Percentiles rank a stretch among this genome's conserved stretches.
phyloP scores from a whole-genome alignment of 2,888 invertebrate genomes.

The Drosophila peninsularis region DNA sequence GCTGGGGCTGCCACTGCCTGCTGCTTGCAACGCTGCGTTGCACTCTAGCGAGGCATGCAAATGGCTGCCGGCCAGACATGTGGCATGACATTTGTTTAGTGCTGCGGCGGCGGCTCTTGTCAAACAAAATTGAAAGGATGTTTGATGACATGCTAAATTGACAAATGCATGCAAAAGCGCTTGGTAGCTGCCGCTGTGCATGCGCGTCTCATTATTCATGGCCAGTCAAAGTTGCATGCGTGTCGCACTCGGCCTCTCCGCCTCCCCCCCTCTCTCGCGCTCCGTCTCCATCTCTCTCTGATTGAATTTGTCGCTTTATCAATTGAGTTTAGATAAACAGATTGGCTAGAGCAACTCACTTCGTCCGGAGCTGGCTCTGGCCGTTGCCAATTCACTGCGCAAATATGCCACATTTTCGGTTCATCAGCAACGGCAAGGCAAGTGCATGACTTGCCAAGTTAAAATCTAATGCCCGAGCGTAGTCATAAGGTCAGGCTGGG shows the following conservation, averaged over 20 bases:
- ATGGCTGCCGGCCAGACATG: slow-evolving; percentile 50
- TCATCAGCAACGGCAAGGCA: slow-evolving; percentile 15
- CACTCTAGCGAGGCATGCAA: slow-evolving; percentile 56
- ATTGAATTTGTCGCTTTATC: slow-evolving; percentile 1
- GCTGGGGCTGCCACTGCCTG: slow-evolving; percentile 9
- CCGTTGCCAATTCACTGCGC: slow-evolving; percentile 12
- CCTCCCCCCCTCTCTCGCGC: background rate
- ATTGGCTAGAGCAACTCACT: background rate
- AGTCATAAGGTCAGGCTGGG: slow-evolving; percentile 66
- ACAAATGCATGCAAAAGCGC: slow-evolving; percentile 82
- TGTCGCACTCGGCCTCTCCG: background rate
- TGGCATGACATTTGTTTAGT: slow-evolving; percentile 44
- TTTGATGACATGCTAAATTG: slow-evolving; percentile 83
- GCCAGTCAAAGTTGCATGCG: slow-evolving; percentile 54
- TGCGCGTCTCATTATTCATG: slow-evolving; percentile 65
- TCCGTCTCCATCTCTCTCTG: background rate
- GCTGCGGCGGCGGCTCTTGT: slow-evolving; percentile 52
- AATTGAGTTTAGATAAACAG: background rate
- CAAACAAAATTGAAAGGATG: slow-evolving; percentile 81
- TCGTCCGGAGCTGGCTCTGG: background rate
- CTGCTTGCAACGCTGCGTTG: slow-evolving; percentile 43
- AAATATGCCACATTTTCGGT: slow-evolving; percentile 16
- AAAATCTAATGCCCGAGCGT: slow-evolving; percentile 45
- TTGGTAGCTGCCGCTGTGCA: slow-evolving; percentile 52
- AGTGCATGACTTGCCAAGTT: slow-evolving; percentile 35